phyloP scores from a whole-genome alignment of 2,113 vertebrate species.

The Dromaius novaehollandiae region DNA sequence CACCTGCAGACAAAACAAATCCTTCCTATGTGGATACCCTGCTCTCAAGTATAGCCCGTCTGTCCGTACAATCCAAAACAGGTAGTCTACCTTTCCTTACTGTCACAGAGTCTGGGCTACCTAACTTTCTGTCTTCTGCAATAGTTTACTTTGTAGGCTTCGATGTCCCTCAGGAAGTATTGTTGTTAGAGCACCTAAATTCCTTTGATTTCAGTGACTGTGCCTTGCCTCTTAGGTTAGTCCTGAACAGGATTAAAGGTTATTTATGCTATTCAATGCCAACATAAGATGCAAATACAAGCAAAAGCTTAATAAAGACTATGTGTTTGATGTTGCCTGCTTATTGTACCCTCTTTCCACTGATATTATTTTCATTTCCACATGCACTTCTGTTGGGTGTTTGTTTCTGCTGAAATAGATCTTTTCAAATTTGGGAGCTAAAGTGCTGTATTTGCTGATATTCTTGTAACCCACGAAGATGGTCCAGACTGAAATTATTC shows the following conservation, averaged over 20 bases:
- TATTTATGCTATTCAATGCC: neutral
- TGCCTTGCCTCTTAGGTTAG: neutral
- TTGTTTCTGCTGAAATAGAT: neutral
- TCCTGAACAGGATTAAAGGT: neutral
- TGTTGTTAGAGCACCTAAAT: neutral
- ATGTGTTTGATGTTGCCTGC: neutral
- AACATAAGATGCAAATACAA: neutral
- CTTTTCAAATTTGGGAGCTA: neutral
- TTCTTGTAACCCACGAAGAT: accelerated
- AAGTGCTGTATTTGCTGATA: neutral
- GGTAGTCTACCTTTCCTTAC: neutral
- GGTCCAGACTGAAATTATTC: neutral
- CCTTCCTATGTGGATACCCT: neutral
- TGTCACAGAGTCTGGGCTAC: accelerated
- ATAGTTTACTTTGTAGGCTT: neutral
- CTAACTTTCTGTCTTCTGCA: neutral
- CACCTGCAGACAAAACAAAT: neutral
- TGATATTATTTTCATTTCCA: neutral
- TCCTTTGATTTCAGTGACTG: neutral
- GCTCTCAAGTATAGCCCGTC: neutral
- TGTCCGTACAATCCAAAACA: accelerated
- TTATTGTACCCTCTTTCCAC: neutral
- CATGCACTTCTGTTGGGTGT: neutral
- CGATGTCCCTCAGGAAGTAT: neutral
- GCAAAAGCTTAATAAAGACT: neutral